A percentile compares a stretch with the other conserved stretches of the same genome.
phyloP scores from a whole-genome alignment of 2,888 invertebrate genomes.

The Hirtodrosophila alboralis region DNA sequence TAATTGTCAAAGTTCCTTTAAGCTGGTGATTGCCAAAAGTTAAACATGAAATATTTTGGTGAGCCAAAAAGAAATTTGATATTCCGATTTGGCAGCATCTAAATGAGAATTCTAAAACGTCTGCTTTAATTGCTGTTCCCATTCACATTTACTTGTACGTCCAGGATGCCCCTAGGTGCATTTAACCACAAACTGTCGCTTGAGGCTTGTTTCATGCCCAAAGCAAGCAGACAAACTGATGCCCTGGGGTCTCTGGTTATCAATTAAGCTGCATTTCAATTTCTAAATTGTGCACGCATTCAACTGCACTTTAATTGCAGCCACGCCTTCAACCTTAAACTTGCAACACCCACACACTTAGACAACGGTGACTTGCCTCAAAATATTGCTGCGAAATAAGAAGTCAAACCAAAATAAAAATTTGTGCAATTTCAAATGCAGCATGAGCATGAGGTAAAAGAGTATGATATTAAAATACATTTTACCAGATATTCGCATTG shows the following conservation, averaged over 20 bases:
- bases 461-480: conserved; percentile 4
- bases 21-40: no score
- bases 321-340: conserved; percentile 3
- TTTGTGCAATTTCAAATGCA: conserved; percentile 34
- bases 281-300: conserved; percentile 41
- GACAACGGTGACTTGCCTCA: background rate
- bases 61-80: no score
- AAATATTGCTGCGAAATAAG: conserved; percentile 6
- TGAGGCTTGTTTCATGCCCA: no score
- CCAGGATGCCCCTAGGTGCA: no score
- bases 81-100: background rate
- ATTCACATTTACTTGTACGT: background rate
- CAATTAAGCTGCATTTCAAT: conserved; percentile 36
- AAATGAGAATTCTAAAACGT: background rate
- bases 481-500: conserved; percentile 4
- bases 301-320: conserved; percentile 48
- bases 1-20: no score
- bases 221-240: background rate
- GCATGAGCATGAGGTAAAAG: background rate
- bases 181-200: no score
- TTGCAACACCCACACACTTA: conserved; percentile 14
- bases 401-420: conserved; percentile 25
- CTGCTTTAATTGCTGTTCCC: conserved; percentile 10
- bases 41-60: no score
- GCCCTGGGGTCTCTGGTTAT: conserved; percentile 10